A percentile compares a stretch with the other conserved stretches of the same genome.
phyloP scores from a whole-genome alignment of 2,797 vertebrate genomes.

The Esox masquinongy region DNA sequence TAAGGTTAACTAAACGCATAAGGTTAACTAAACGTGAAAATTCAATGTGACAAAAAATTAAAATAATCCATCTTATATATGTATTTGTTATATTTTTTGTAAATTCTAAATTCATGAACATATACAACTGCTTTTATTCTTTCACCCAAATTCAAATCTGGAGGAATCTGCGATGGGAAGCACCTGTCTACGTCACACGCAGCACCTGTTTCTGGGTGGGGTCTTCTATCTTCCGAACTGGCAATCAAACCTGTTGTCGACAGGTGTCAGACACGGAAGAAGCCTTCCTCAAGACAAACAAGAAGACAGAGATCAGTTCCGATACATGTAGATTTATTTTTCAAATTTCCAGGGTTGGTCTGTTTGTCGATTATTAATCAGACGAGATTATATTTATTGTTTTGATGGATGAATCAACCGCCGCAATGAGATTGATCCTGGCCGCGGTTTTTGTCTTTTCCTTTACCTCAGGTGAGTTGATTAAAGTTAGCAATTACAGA shows the following conservation, averaged over 20 bases:
- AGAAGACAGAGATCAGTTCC: background rate
- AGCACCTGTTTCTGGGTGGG: constrained; percentile 74
- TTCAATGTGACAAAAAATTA: too few species aligned
- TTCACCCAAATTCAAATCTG: background rate
- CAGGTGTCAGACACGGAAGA: constrained; percentile 1
- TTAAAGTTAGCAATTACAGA: background rate
- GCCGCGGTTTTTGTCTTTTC: constrained; percentile 45
- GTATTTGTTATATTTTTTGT: background rate
- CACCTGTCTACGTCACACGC: constrained; percentile 19
- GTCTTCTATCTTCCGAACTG: constrained; percentile 22
- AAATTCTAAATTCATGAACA: background rate
- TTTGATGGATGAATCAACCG: constrained; percentile 7
- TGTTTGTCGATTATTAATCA: background rate
- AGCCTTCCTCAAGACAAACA: background rate
- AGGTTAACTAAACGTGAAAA: too few species aligned
- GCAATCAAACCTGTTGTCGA: background rate
- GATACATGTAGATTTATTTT: background rate
- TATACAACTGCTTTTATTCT: background rate
- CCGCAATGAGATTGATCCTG: constrained; percentile 53
- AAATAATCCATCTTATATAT: too few species aligned
- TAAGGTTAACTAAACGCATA: too few species aligned
- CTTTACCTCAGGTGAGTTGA: constrained; percentile 61
- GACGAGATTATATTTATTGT: background rate
- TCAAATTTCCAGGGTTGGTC: background rate
- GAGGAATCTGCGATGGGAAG: background rate